A percentile compares a stretch with the other conserved stretches of the same genome.
phyloP scores from a whole-genome alignment of 2,113 vertebrate species.

The Corythornis cristatus region DNA sequence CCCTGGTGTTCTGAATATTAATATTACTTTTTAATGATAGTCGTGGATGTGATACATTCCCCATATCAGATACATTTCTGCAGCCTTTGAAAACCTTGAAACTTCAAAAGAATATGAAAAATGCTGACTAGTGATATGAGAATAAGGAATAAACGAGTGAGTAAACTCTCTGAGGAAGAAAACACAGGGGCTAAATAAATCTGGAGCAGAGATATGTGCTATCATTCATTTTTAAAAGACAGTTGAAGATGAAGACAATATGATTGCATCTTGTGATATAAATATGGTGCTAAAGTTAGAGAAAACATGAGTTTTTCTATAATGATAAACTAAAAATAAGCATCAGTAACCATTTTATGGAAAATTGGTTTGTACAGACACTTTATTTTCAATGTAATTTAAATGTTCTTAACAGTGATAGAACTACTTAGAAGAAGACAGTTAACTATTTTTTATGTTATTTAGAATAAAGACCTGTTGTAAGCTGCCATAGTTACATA shows the following conservation, averaged over 20 bases:
- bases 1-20: not conserved
- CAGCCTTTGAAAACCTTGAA: not conserved
- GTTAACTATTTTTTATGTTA: not conserved
- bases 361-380: not conserved
- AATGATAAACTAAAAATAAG: not conserved
- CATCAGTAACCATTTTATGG: accelerated
- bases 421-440: not conserved
- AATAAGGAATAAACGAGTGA: not conserved
- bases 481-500: not conserved
- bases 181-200: not conserved
- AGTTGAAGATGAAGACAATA: not conserved
- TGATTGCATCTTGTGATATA: not conserved
- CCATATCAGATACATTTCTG: not conserved
- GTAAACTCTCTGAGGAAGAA: not conserved
- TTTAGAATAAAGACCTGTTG: not conserved
- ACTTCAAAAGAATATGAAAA: conserved; percentile 30
- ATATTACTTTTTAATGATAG: not conserved
- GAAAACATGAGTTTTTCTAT: accelerated
- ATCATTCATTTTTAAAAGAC: not conserved
- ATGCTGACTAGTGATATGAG: not conserved
- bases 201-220: not conserved
- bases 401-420: not conserved
- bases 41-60: not conserved
- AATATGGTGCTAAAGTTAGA: not conserved
- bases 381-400: not conserved